Evolutionary conservation across 2,797 vertebrate species (phyloP).

Genomic region (Geotrypetes seraphini): DNA sequence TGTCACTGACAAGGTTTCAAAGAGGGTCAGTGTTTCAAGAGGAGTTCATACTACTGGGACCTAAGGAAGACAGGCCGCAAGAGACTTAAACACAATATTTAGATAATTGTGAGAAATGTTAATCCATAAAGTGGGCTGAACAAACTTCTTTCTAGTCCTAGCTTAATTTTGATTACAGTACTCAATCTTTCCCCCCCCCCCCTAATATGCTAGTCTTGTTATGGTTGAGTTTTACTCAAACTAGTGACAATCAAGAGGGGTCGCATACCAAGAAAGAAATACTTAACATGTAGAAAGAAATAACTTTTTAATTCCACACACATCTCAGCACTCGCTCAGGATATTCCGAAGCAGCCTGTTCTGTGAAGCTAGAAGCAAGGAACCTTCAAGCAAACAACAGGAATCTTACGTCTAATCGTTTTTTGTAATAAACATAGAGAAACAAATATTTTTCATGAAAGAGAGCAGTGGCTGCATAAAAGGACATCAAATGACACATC

Average conservation of each 20-base stretch:
- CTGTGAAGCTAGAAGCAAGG: constrained; percentile 11
- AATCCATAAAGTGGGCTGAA: constrained; percentile 46
- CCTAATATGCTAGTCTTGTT: too few relatives aligned
- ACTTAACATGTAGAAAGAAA: constrained; percentile 29
- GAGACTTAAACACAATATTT: constrained; percentile 58
- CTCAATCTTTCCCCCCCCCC: constrained; percentile 37
- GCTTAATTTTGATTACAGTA: constrained; percentile 35
- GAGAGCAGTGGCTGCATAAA: constrained; percentile 66
- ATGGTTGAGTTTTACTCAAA: too few relatives aligned
- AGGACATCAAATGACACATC: constrained; percentile 77
- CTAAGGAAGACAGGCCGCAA: constrained; percentile 50
- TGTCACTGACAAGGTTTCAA: constrained; percentile 34
- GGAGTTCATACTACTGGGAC: constrained; percentile 43
- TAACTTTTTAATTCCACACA: constrained; percentile 30
- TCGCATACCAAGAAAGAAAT: too few relatives aligned
- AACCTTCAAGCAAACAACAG: constrained; percentile 30
- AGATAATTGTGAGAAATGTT: constrained; percentile 52
- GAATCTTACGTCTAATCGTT: constrained; percentile 50
- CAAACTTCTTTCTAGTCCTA: constrained; percentile 42
- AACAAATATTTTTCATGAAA: constrained; percentile 28
- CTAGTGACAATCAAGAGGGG: too few relatives aligned
- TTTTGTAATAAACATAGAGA: constrained; percentile 67
- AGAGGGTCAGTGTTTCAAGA: constrained; percentile 36
- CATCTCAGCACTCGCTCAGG: constrained; percentile 27
- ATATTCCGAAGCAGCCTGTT: constrained; percentile 19